Conservation (phyloP, 1,140 invertebrate genomes). For the Caenorhabditis inopinata region DNA sequence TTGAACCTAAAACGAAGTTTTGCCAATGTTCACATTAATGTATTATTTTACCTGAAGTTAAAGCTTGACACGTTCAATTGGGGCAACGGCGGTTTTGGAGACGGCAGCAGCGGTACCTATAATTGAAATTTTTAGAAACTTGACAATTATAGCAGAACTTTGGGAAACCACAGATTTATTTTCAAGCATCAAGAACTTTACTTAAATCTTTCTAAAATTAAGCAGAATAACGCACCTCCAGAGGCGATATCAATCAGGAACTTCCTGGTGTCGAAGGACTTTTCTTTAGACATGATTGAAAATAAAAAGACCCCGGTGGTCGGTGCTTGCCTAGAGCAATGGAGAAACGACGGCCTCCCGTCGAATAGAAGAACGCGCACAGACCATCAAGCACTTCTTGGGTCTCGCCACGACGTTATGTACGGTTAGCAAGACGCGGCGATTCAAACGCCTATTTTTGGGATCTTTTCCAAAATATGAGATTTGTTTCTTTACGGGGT, state of each 20-base stretch:
- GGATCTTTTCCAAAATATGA: neutral
- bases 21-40: neutral
- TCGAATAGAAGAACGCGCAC: neutral
- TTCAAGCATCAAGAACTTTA: neutral
- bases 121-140: too few relatives aligned
- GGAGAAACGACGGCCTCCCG: neutral
- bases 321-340: slow-evolving; percentile 15
- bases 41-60: slow-evolving; percentile 66
- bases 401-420: slow-evolving; percentile 13
- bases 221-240: slow-evolving; percentile 70
- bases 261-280: slow-evolving; percentile 59
- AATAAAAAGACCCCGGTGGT: slow-evolving; percentile 17
- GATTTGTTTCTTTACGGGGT: neutral
- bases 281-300: slow-evolving; percentile 44
- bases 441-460: slow-evolving; percentile 16
- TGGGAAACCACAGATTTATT: neutral
- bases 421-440: neutral
- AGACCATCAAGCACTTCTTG: neutral
- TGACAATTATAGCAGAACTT: neutral
- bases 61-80: slow-evolving; percentile 69
- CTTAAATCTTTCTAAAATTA: neutral
- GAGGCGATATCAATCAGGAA: slow-evolving; percentile 61
- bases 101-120: slow-evolving; percentile 78
- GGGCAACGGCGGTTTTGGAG: slow-evolving; percentile 76
- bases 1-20: slow-evolving; percentile 63